Base-by-base conservation (phyloP, 2,888 invertebrate genomes). In the Schrankia costaestrigalis region DNA sequence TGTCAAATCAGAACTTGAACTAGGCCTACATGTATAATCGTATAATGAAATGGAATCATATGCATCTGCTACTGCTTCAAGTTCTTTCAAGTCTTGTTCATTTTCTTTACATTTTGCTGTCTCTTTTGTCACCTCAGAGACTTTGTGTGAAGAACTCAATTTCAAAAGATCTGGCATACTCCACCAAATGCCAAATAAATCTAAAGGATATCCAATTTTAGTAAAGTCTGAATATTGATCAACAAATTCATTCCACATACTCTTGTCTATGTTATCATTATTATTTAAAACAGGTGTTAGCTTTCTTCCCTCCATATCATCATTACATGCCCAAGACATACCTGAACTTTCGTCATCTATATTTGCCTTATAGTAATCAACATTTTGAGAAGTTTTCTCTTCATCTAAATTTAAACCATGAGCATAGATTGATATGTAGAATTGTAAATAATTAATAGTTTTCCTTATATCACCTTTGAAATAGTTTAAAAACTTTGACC, bases 401-500 rank as follows among this genome's bases (percentile, higher is more conserved):
- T 63, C 58, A 11, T 53, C 54, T 27, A 18, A 40, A 27, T 36
- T 57, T 9, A 30, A 10, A 31, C 41, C 57, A 43, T 66, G 81
- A 27, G 90, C 56, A 38, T 71, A 87, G 31, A 91, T 91, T 41
- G 90, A 82, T 49, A 92, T 78, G 71, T 92, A 91, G 74, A 93
- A 94, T 63, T 95, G 95, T 43, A 95, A 77, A 58, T 92, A 92
- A 35, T 94, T 86, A 22, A 95, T 81, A 8, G 93, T 91, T 75
- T 90, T 92, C 31, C 95, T 89, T 26, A 94, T 85, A 76, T 95
- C 95, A 4, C 93, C 93, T 26, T 83, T 86, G 60, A 91, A 91
- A 38, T 84, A 88, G 34, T 91, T 81, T 40, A 93, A 82, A 21
- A 93, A 65, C 35, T 86, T 87, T 1, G 76, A 76, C 2, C 91